Base-by-base conservation (phyloP, 1,140 invertebrate species). In the Carcinoscorpius rotundicauda region DNA sequence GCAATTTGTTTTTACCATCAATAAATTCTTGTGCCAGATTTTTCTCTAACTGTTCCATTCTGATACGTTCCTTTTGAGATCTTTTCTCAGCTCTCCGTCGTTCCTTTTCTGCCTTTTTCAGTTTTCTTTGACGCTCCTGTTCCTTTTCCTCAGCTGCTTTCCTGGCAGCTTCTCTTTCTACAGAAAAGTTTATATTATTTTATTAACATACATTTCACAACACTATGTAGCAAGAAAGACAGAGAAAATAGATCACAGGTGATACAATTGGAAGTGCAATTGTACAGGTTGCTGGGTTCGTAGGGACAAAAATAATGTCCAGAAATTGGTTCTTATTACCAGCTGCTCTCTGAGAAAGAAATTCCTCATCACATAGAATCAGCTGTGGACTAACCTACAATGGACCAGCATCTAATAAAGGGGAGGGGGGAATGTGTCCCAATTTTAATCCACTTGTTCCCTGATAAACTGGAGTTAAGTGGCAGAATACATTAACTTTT, bases 81-180 rank as follows among this genome's bases (percentile, higher is more conserved):
- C 11, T 62, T 5, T 51, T 59, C 53, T 66, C 64, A 8, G 64
- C 64, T 62, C 62, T 66, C 59, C 64, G 51, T 58, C 49, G 62
- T 51, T 66, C 65, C 57, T 58, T 66, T 63, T 66, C 65, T 10
- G 59, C 4, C 58, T 66, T 66, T 56, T 66, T 66, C 56, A 57
- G 11, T 63, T 58, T 56, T 55, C 65, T 49, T 52, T 59, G 58
- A 49, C 62, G 58, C 53, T 63, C 61, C 53, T 60, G 49, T 55
- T 63, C 62, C 52, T 51, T 59, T 48, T 66, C 61, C 6, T 63
- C 58, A 55, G 60, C 49, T 8, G 61, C 61, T 56, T 60, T 63
- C 60, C 58, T 48, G 55, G 51, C 9, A 51, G 61, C 57, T 63
- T 66, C 65, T 60, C 56, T 66, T 60, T 63, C 65, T 66, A 63